Percentiles rank a stretch among this genome's conserved stretches.
Conservation (phyloP, 2,888 invertebrate species). For the Drosophila neonasuta region DNA sequence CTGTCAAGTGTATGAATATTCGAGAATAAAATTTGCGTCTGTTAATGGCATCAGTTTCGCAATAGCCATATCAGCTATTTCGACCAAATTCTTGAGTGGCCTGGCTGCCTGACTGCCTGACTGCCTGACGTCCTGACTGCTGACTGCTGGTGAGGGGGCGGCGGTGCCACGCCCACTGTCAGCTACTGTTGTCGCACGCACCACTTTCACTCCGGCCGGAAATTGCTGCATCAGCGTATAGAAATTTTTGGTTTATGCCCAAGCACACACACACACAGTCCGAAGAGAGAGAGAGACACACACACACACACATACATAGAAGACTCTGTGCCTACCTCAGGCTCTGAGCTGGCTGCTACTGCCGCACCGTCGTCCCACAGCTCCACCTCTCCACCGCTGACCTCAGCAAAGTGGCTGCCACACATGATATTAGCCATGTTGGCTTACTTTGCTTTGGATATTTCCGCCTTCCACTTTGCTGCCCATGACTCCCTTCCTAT, state of each 20-base stretch:
- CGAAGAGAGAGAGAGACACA: background rate
- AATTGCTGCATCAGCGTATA: slow-evolving; percentile 77
- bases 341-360: slow-evolving; percentile 6
- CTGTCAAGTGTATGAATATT: slow-evolving; percentile 69
- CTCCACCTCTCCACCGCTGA: slow-evolving; percentile 25
- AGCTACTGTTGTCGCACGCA: slow-evolving; percentile 63
- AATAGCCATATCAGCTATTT: slow-evolving; percentile 61
- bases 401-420: slow-evolving; percentile 54
- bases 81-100: slow-evolving; percentile 52
- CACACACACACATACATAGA: background rate
- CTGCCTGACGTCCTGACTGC: slow-evolving; percentile 5
- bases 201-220: slow-evolving; percentile 74
- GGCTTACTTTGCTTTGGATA: slow-evolving; percentile 71
- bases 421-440: slow-evolving; percentile 70
- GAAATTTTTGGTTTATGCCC: slow-evolving; percentile 76
- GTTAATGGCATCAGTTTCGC: slow-evolving; percentile 61
- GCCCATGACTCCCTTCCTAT: slow-evolving; percentile 4
- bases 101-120: slow-evolving; percentile 18
- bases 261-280: slow-evolving; percentile 29
- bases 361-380: background rate
- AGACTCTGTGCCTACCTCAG: slow-evolving; percentile 40
- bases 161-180: slow-evolving; percentile 28
- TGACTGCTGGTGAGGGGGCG: slow-evolving; percentile 4
- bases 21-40: slow-evolving; percentile 67
- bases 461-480: slow-evolving; percentile 51